A percentile compares a stretch with the other conserved stretches of the same genome.
Conservation (phyloP, 2,797 vertebrate species). For the Galago senegalensis region DNA sequence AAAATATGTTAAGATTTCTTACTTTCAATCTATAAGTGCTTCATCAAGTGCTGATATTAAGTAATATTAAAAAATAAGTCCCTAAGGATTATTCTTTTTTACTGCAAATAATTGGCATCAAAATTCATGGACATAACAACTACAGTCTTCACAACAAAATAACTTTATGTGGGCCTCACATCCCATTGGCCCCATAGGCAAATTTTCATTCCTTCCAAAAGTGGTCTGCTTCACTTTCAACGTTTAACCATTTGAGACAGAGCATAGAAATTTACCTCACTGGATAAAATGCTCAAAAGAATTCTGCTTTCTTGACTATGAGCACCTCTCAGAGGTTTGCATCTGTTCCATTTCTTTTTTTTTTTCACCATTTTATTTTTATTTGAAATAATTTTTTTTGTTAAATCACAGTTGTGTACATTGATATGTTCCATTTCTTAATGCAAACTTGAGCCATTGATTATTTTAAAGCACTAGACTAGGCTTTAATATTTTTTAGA, state of each 20-base stretch:
- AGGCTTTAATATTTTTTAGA: constrained; percentile 65
- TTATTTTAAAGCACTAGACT: constrained; percentile 51
- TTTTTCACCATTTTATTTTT: too few relatives aligned
- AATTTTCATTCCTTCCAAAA: background rate
- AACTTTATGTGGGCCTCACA: background rate
- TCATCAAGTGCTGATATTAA: constrained; percentile 82
- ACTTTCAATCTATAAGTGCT: constrained; percentile 82
- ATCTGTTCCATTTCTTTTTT: constrained; percentile 26
- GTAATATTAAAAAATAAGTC: constrained; percentile 70
- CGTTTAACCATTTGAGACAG: constrained; percentile 64
- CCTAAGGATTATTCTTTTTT: constrained; percentile 80
- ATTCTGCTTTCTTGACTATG: constrained; percentile 70
- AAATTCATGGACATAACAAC: constrained; percentile 71
- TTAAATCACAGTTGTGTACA: too few relatives aligned
- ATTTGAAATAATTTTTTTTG: too few relatives aligned
- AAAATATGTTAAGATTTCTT: constrained; percentile 83
- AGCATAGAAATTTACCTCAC: constrained; percentile 48
- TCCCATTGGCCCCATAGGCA: constrained; percentile 36
- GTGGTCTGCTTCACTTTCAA: background rate
- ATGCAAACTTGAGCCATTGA: constrained; percentile 62
- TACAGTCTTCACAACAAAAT: constrained; percentile 64
- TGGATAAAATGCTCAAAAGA: constrained; percentile 63
- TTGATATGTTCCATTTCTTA: background rate
- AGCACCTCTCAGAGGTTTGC: constrained; percentile 49
- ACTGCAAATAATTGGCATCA: constrained; percentile 73